Conservation (phyloP, 2,888 invertebrate genomes). For the Cephus sareptanus region DNA sequence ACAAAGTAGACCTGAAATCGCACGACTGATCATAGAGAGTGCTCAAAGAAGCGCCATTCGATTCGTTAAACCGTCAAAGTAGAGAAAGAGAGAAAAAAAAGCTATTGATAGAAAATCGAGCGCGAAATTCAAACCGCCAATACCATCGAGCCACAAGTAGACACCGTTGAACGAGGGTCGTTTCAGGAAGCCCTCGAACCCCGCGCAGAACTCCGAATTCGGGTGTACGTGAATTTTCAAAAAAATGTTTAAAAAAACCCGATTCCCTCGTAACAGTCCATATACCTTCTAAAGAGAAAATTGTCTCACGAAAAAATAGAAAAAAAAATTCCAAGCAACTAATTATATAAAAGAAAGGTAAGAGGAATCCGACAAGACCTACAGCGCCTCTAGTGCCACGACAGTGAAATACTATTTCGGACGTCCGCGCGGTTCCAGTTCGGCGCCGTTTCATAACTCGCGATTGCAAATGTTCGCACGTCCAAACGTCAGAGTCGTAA, state of each 20-base stretch:
- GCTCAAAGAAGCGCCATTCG: background rate
- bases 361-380: background rate
- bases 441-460: background rate
- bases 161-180: background rate
- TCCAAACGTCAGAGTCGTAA: background rate
- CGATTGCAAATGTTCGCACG: background rate
- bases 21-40: background rate
- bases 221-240: background rate
- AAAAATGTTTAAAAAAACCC: background rate
- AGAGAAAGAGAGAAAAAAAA: background rate
- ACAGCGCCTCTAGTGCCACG: background rate
- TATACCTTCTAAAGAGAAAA: too few relatives aligned
- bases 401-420: background rate
- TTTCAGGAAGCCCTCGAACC: background rate
- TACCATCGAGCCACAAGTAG: background rate
- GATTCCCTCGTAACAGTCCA: too few relatives aligned
- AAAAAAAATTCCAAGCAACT: too few relatives aligned
- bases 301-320: too few relatives aligned
- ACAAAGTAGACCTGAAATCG: background rate
- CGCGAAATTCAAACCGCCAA: background rate
- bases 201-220: background rate
- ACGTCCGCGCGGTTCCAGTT: background rate
- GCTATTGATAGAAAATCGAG: background rate
- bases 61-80: background rate
- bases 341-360: background rate